Percentiles rank a stretch among this genome's conserved stretches.
phyloP scores from a whole-genome alignment of 2,888 invertebrate genomes.

The Rhamphomyia laevipes region DNA sequence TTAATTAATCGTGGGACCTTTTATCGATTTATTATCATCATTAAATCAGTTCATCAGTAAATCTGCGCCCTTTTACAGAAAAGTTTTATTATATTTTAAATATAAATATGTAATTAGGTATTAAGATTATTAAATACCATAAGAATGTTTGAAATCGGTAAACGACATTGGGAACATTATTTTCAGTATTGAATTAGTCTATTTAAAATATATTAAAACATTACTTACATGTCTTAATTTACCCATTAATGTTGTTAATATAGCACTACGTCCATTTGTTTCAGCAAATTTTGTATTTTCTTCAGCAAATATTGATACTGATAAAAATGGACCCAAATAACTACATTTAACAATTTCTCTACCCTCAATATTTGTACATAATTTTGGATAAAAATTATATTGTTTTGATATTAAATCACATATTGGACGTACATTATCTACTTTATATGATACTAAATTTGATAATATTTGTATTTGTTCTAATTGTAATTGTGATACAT shows the following conservation, averaged over 20 bases:
- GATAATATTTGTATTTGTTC: constrained; percentile 63
- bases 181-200: too few species aligned
- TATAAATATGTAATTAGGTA: too few species aligned
- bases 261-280: constrained; percentile 40
- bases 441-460: constrained; percentile 69
- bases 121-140: too few species aligned
- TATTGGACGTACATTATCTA: constrained; percentile 62
- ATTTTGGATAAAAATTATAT: constrained; percentile 60
- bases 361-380: constrained; percentile 65
- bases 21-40: too few species aligned
- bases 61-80: too few species aligned
- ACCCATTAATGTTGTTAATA: constrained; percentile 23
- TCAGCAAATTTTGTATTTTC: constrained; percentile 85
- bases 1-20: too few species aligned
- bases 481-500: constrained; percentile 31
- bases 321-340: constrained; percentile 84
- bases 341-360: constrained; percentile 76
- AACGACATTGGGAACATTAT: too few species aligned
- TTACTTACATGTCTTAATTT: constrained; percentile 31
- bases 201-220: not conserved
- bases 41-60: too few species aligned
- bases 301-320: constrained; percentile 85
- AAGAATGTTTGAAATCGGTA: too few species aligned
- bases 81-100: too few species aligned
- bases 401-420: constrained; percentile 53